Percentiles rank a stretch among this genome's conserved stretches.
Evolutionary conservation across 1,140 invertebrate genomes (phyloP).

Genomic region (Pachypsylla venusta): DNA sequence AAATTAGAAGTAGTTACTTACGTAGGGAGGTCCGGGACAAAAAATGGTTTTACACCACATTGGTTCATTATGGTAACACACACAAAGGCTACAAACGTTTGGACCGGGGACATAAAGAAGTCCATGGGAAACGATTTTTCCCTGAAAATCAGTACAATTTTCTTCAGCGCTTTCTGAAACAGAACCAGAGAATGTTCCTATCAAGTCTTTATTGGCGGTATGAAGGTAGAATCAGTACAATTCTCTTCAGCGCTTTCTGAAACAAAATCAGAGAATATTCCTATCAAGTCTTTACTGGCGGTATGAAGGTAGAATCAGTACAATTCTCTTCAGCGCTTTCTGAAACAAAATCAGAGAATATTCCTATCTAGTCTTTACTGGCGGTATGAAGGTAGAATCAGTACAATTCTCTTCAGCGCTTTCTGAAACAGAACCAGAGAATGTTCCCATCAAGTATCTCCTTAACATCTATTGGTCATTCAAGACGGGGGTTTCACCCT

Average conservation of each 20-base stretch:
- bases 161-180: constrained; percentile 37
- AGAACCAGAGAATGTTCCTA: too few species aligned
- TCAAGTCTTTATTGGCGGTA: too few species aligned
- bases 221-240: constrained; percentile 64
- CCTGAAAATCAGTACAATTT: constrained; percentile 66
- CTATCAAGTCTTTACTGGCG: too few species aligned
- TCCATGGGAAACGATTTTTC: constrained; percentile 54
- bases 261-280: too few species aligned
- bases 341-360: too few species aligned
- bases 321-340: constrained; percentile 47
- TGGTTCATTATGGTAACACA: constrained; percentile 67
- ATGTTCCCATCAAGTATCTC: too few species aligned
- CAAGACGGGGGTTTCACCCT: neutral
- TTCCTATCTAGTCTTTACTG: too few species aligned
- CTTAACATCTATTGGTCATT: neutral
- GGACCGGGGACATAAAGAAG: constrained; percentile 66
- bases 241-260: constrained; percentile 40
- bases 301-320: constrained; percentile 61
- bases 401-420: constrained; percentile 52
- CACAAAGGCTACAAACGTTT: constrained; percentile 69
- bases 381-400: too few species aligned
- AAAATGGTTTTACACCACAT: constrained; percentile 75
- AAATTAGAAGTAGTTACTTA: too few species aligned
- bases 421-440: too few species aligned
- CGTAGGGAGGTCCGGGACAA: constrained; percentile 34